Conservation (phyloP, 1,140 invertebrate genomes). For the Dicyema japonicum region DNA sequence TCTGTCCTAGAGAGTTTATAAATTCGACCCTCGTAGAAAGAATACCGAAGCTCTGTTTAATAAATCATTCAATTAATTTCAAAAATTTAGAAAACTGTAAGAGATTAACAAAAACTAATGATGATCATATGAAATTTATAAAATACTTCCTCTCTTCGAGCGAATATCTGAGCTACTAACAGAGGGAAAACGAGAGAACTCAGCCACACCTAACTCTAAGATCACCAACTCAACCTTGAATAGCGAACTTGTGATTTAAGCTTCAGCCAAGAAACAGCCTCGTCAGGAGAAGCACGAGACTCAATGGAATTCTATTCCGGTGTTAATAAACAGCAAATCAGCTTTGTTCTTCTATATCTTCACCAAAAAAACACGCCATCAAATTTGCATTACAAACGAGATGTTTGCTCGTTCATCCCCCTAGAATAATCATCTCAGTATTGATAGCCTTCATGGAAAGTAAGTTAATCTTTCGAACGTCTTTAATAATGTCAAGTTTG, state of each 20-base stretch:
- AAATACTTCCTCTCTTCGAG: slow-evolving; percentile 15
- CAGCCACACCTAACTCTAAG: slow-evolving; percentile 49
- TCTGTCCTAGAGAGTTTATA: too few relatives aligned
- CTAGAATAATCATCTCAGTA: slow-evolving; percentile 78
- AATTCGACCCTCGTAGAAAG: too few relatives aligned
- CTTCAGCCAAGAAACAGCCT: slow-evolving; percentile 92
- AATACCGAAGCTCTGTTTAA: too few relatives aligned
- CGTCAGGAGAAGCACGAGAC: slow-evolving; percentile 74
- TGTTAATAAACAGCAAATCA: slow-evolving; percentile 79
- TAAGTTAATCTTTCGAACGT: slow-evolving; percentile 53
- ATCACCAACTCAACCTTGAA: slow-evolving; percentile 4
- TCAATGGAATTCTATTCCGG: slow-evolving; percentile 86
- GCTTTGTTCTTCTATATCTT: too few relatives aligned
- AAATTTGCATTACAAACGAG: slow-evolving; percentile 44
- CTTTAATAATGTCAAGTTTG: slow-evolving; percentile 62
- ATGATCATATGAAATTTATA: background rate
- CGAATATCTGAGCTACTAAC: slow-evolving; percentile 76
- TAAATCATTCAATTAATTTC: too few relatives aligned
- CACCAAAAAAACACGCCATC: slow-evolving; percentile 19
- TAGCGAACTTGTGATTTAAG: slow-evolving; percentile 22
- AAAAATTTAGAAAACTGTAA: too few relatives aligned
- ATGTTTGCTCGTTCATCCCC: slow-evolving; percentile 86
- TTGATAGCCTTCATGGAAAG: slow-evolving; percentile 69
- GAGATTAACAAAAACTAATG: background rate
- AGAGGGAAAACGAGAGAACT: slow-evolving; percentile 69